Evolutionary conservation across 2,797 vertebrate genomes (phyloP).

Genomic region (Ctenopoma kingsleyae): DNA sequence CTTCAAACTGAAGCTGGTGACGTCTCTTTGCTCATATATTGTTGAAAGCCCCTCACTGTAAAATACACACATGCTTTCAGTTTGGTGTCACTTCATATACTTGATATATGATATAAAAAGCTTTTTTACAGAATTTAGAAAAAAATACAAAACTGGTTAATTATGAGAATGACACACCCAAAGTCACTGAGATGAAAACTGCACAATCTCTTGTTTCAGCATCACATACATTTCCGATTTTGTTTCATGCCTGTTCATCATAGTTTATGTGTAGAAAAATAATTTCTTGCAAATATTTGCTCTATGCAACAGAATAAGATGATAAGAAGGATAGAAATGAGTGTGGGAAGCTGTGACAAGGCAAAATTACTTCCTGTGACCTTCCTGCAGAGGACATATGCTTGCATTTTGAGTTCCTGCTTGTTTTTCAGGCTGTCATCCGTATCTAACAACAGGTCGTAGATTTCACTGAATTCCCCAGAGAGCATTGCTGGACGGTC

Average conservation of each 20-base stretch:
- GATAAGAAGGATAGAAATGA: conserved; percentile 36
- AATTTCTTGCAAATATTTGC: background rate
- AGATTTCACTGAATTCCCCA: conserved; percentile 41
- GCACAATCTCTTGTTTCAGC: conserved; percentile 14
- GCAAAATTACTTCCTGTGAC: conserved; percentile 54
- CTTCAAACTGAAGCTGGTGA: conserved; percentile 56
- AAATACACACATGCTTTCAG: conserved; percentile 58
- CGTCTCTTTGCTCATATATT: conserved; percentile 49
- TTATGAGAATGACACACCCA: conserved; percentile 60
- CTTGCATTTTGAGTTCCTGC: conserved; percentile 22
- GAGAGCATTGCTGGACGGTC: conserved; percentile 34
- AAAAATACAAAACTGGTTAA: conserved; percentile 39
- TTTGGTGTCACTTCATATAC: conserved; percentile 49
- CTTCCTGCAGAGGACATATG: conserved; percentile 28
- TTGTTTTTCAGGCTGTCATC: conserved; percentile 40
- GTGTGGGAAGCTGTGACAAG: conserved; percentile 67
- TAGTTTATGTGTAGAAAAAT: background rate
- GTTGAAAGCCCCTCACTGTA: conserved; percentile 46
- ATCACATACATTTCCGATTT: conserved; percentile 8
- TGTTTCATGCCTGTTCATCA: background rate
- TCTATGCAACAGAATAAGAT: background rate
- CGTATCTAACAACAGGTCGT: conserved; percentile 42
- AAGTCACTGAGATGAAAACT: conserved; percentile 31
- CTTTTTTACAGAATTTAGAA: conserved; percentile 48
- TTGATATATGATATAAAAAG: conserved; percentile 43